Conservation (phyloP, 1,140 invertebrate species). For the Trachymyrmex cornetzi region DNA sequence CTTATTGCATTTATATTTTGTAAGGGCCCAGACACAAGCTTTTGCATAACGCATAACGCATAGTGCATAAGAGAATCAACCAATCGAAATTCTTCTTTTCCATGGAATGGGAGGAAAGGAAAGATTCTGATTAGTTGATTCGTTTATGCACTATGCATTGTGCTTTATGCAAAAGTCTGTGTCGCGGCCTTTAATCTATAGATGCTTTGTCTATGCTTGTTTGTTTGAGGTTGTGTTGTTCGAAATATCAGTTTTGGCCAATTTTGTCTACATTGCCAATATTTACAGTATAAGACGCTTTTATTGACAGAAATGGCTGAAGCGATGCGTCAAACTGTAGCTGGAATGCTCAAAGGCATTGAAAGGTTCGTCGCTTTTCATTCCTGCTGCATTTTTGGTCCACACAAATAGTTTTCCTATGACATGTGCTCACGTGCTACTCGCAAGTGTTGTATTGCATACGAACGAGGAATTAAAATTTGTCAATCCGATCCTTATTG, state of each 20-base stretch:
- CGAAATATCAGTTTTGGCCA: no score
- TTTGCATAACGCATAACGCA: no score
- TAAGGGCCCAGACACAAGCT: no score
- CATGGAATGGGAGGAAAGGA: no score
- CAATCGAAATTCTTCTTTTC: no score
- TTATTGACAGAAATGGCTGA: conserved; percentile 88
- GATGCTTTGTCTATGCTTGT: not conserved
- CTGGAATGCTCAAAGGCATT: conserved; percentile 92
- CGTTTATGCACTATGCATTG: no score
- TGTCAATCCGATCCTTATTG: not conserved
- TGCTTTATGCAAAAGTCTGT: no score
- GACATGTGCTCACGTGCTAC: not conserved
- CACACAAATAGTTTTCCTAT: not conserved
- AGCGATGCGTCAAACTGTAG: conserved; percentile 92
- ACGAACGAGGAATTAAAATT: not conserved
- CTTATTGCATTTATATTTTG: no score
- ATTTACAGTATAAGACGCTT: not conserved
- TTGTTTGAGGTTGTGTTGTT: not conserved
- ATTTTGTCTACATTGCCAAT: not conserved
- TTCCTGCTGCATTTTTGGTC: not conserved
- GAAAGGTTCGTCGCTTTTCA: conserved; percentile 88
- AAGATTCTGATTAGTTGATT: no score
- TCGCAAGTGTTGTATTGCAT: not conserved
- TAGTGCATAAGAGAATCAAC: no score
- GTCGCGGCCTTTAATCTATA: no score